Conservation (phyloP, 2,888 invertebrate species). For the Xylota sylvarum region DNA sequence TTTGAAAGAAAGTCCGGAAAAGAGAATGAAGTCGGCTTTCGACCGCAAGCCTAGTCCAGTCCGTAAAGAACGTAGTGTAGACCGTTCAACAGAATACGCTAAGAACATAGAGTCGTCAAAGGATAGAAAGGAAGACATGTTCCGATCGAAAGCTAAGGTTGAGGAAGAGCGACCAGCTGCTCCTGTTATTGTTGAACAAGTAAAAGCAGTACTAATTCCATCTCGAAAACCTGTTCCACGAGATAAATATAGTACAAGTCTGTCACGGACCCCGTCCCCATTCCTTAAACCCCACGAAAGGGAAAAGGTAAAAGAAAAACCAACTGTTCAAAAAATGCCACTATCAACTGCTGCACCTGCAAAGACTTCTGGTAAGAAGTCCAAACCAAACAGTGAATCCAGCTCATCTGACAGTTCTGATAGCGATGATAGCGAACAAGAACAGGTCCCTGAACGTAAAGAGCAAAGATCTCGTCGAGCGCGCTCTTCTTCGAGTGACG, state of each 20-base stretch:
- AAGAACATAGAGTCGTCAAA: constrained; percentile 81
- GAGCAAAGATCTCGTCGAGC: constrained; percentile 58
- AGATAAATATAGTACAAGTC: constrained; percentile 89
- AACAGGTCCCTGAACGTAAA: constrained; percentile 79
- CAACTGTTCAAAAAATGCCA: constrained; percentile 53
- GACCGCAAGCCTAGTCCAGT: constrained; percentile 78
- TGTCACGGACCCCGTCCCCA: constrained; percentile 94
- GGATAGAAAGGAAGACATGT: constrained; percentile 79
- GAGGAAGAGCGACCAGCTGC: constrained; percentile 74
- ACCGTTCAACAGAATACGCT: constrained; percentile 65
- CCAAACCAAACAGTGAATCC: constrained; percentile 84
- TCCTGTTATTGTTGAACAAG: constrained; percentile 79
- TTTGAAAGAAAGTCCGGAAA: constrained; percentile 77
- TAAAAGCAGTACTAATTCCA: constrained; percentile 75
- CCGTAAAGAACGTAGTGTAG: constrained; percentile 67
- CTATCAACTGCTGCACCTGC: constrained; percentile 36
- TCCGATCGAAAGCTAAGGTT: constrained; percentile 60
- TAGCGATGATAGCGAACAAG: constrained; percentile 83
- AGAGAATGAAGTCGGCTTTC: constrained; percentile 75
- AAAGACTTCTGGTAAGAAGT: constrained; percentile 53
- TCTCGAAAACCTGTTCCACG: constrained; percentile 77
- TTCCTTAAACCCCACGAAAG: constrained; percentile 88
- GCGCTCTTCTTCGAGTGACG: constrained; percentile 62
- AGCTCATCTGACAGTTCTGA: constrained; percentile 85
- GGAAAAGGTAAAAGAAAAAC: constrained; percentile 77